Percentiles rank a stretch among this genome's conserved stretches.
These are phyloP conservation scores for Ptilonorhynchus violaceus DNA, from an alignment of 2,113 vertebrate species.

Conservation along the genomic window DNA sequence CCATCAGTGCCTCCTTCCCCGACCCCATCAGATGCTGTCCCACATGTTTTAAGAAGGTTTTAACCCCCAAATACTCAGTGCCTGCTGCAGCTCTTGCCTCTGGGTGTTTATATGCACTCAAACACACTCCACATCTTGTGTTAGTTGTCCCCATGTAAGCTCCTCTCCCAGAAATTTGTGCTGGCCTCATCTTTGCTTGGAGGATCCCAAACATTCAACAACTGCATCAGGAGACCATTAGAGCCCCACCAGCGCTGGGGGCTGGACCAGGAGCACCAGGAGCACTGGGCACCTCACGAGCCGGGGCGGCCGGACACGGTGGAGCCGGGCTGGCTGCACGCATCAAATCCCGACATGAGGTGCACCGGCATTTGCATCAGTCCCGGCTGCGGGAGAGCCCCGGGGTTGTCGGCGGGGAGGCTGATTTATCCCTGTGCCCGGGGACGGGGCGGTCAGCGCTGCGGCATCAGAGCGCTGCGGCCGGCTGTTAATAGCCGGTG, in stretches of 20 bases:
- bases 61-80: background rate
- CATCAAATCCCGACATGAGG: accelerated
- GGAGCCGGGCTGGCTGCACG: accelerated
- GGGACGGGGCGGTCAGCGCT: background rate
- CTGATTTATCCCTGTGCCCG: accelerated
- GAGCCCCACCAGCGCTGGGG: background rate
- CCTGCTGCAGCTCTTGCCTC: background rate
- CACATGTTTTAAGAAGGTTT: background rate
- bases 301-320: accelerated
- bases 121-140: background rate
- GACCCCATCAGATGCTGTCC: background rate
- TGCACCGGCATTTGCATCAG: background rate
- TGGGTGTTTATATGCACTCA: background rate
- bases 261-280: background rate
- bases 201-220: background rate
- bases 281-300: accelerated
- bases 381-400: background rate
- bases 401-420: accelerated
- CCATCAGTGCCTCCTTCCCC: background rate
- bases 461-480: background rate
- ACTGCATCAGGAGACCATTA: background rate
- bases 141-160: background rate
- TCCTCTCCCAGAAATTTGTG: background rate
- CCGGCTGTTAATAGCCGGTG: constrained; percentile 21
- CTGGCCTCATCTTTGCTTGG: background rate